Evolutionary conservation across 2,888 invertebrate species (phyloP).

Genomic region (Diloba caeruleocephala): DNA sequence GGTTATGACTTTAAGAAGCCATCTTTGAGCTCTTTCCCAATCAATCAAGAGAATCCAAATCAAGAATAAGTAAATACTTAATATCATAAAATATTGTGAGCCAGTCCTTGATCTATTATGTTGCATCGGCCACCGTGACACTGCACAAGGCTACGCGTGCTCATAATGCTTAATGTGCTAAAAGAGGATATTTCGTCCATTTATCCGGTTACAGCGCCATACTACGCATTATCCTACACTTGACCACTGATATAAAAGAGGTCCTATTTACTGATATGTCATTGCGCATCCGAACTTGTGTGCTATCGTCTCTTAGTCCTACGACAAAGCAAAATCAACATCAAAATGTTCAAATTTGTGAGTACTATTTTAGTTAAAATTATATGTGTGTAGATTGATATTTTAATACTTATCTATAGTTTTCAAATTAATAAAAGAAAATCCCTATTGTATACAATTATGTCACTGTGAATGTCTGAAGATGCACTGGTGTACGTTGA

Average conservation of each 20-base stretch:
- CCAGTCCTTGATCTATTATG: constrained; percentile 68
- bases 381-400: too few relatives aligned
- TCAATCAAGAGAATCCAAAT: too few relatives aligned
- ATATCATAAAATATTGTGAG: constrained; percentile 13
- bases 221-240: constrained; percentile 41
- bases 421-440: too few relatives aligned
- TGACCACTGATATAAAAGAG: constrained; percentile 66
- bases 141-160: constrained; percentile 78
- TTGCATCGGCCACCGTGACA: constrained; percentile 60
- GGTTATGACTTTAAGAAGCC: too few relatives aligned
- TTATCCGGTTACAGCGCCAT: constrained; percentile 74
- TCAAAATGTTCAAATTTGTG: constrained; percentile 87
- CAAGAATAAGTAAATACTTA: too few relatives aligned
- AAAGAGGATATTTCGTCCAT: constrained; percentile 75
- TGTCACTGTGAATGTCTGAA: too few relatives aligned
- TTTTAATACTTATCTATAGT: too few relatives aligned
- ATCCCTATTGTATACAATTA: too few relatives aligned
- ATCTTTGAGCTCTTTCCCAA: too few relatives aligned
- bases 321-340: constrained; percentile 45
- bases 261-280: constrained; percentile 44
- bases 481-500: too few relatives aligned
- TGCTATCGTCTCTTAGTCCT: constrained; percentile 39
- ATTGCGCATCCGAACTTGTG: constrained; percentile 56
- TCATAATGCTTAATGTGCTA: constrained; percentile 67
- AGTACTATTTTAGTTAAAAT: constrained; percentile 56